phyloP scores from a whole-genome alignment of 2,888 invertebrate genomes.

The Girardia tigrina region DNA sequence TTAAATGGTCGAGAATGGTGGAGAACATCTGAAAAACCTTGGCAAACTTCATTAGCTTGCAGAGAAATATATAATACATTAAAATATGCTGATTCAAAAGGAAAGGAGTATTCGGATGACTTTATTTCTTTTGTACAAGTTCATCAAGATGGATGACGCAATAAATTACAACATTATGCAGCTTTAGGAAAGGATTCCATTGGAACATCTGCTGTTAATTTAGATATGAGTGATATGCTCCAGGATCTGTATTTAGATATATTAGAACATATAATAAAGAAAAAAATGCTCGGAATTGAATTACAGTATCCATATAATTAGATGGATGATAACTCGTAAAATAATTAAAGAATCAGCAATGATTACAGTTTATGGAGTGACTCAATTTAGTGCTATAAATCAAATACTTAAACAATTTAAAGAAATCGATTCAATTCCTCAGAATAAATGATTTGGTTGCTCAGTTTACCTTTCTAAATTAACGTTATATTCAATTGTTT shows the following conservation, averaged over 20 bases:
- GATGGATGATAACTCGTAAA: slow-evolving; percentile 69
- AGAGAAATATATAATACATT: slow-evolving; percentile 74
- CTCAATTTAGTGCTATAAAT: slow-evolving; percentile 72
- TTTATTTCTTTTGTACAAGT: slow-evolving; percentile 69
- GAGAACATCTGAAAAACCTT: slow-evolving; percentile 80
- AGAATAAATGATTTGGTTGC: slow-evolving; percentile 62
- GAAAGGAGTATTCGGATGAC: slow-evolving; percentile 53
- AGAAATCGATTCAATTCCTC: slow-evolving; percentile 69
- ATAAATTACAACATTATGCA: slow-evolving; percentile 96
- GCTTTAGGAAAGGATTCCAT: slow-evolving; percentile 82
- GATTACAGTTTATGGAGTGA: slow-evolving; percentile 98
- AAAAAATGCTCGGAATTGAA: no score
- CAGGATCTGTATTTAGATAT: slow-evolving; percentile 87
- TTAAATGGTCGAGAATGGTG: slow-evolving; percentile 71
- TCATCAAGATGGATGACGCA: slow-evolving; percentile 97
- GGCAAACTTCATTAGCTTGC: slow-evolving; percentile 92
- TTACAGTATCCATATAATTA: no score
- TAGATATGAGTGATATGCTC: slow-evolving; percentile 62
- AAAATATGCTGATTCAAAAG: slow-evolving; percentile 53
- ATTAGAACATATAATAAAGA: slow-evolving; percentile 59
- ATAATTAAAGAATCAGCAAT: slow-evolving; percentile 93
- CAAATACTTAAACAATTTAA: slow-evolving; percentile 82
- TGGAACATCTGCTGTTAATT: slow-evolving; percentile 80
- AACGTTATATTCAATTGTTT: slow-evolving; percentile 68
- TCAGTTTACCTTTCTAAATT: slow-evolving; percentile 30